phyloP scores from a whole-genome alignment of 2,888 invertebrate genomes.

The Thymelicus sylvestris region DNA sequence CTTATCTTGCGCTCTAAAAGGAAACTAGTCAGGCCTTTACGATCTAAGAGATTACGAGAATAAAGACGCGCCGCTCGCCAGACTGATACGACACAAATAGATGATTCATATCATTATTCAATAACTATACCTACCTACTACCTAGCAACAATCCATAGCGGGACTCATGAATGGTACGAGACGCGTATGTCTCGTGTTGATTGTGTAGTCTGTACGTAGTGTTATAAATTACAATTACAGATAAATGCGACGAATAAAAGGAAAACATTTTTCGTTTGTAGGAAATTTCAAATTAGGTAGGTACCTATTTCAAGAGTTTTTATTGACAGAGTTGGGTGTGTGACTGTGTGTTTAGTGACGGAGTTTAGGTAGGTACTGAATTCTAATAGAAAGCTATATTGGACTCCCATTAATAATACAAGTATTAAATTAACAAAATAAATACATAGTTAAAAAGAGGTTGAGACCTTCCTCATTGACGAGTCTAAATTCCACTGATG shows the following conservation, averaged over 20 bases:
- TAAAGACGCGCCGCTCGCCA: slow-evolving; percentile 59
- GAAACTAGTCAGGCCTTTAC: slow-evolving; percentile 77
- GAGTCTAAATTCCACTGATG: no score
- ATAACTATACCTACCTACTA: slow-evolving; percentile 41
- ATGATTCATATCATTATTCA: slow-evolving; percentile 53
- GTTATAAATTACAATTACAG: not conserved
- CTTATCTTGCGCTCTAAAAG: slow-evolving; percentile 77
- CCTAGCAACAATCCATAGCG: slow-evolving; percentile 17
- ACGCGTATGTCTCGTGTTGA: slow-evolving; percentile 4
- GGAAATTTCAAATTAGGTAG: no score
- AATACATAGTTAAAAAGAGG: no score
- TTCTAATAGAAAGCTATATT: no score
- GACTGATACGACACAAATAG: slow-evolving; percentile 54
- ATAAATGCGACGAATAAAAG: slow-evolving; percentile 8
- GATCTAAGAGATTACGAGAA: slow-evolving; percentile 60
- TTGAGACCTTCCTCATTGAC: no score
- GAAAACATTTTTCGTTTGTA: not conserved
- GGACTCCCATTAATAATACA: no score
- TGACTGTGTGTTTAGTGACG: no score
- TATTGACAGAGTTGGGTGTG: no score
- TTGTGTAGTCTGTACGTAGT: not conserved
- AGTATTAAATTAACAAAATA: no score
- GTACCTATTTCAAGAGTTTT: no score
- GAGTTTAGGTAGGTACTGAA: no score
- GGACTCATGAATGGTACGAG: slow-evolving; percentile 21